Conservation (phyloP, 2,797 vertebrate species). For the Cyclura pinguis region DNA sequence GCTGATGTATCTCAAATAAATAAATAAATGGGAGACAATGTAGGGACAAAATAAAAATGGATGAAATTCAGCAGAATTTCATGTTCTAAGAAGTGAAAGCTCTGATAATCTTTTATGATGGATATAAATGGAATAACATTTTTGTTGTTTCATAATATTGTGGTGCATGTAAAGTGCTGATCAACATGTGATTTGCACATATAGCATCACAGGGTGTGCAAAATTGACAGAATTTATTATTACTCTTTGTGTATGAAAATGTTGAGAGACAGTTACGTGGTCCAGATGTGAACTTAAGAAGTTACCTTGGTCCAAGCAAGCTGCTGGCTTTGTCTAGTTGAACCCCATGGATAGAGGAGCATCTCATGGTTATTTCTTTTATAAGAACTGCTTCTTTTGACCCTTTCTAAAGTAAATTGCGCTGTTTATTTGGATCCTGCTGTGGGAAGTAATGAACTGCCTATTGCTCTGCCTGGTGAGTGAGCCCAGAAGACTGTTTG, state of each 20-base stretch:
- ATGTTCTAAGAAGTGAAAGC: background rate
- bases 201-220: background rate
- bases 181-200: background rate
- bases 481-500: slow-evolving; percentile 43
- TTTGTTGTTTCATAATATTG: background rate
- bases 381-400: slow-evolving; percentile 42
- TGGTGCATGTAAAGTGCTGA: background rate
- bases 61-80: background rate
- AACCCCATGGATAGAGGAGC: slow-evolving; percentile 37
- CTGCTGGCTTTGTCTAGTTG: slow-evolving; percentile 32
- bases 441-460: slow-evolving; percentile 52
- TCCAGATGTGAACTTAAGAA: background rate
- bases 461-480: slow-evolving; percentile 34
- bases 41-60: background rate
- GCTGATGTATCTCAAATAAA: background rate
- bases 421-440: background rate
- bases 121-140: background rate
- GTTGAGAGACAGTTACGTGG: background rate
- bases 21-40: background rate
- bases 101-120: background rate
- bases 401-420: slow-evolving; percentile 34
- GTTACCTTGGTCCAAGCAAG: slow-evolving; percentile 5
- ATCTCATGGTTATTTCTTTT: slow-evolving; percentile 37
- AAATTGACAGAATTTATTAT: background rate
- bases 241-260: background rate